phyloP scores from a whole-genome alignment of 2,113 vertebrate genomes.

The Nothocercus nigrocapillus region DNA sequence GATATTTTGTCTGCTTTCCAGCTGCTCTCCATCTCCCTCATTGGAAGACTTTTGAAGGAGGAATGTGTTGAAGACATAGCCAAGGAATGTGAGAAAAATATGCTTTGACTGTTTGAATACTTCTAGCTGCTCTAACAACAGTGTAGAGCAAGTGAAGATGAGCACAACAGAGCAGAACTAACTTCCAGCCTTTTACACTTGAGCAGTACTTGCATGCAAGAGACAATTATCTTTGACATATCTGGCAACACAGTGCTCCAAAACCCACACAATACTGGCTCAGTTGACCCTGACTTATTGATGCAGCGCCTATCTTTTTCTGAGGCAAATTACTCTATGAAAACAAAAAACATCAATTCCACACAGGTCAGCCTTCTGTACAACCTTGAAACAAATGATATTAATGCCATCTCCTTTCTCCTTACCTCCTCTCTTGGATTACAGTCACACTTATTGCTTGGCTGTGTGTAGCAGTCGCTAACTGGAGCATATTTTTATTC shows the following conservation, averaged over 20 bases:
- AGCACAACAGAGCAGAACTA: background rate
- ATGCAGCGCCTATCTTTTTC: background rate
- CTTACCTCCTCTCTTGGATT: background rate
- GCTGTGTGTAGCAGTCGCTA: background rate
- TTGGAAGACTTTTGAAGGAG: background rate
- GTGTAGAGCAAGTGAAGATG: background rate
- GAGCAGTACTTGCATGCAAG: background rate
- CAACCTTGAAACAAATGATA: background rate
- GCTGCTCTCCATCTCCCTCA: background rate
- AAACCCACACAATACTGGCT: background rate
- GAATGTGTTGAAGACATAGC: background rate
- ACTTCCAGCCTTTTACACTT: background rate
- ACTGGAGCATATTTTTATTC: background rate
- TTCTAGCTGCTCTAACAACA: background rate
- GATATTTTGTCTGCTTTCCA: background rate
- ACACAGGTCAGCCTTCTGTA: background rate
- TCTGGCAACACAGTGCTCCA: accelerated
- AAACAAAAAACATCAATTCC: background rate
- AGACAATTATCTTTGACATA: background rate
- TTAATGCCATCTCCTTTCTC: background rate
- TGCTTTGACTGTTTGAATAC: background rate
- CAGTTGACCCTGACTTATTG: background rate
- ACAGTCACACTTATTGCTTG: background rate
- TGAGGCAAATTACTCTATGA: background rate
- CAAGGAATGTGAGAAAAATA: background rate